Base-by-base conservation (phyloP, 2,797 vertebrate genomes). In the Sebastes umbrosus region DNA sequence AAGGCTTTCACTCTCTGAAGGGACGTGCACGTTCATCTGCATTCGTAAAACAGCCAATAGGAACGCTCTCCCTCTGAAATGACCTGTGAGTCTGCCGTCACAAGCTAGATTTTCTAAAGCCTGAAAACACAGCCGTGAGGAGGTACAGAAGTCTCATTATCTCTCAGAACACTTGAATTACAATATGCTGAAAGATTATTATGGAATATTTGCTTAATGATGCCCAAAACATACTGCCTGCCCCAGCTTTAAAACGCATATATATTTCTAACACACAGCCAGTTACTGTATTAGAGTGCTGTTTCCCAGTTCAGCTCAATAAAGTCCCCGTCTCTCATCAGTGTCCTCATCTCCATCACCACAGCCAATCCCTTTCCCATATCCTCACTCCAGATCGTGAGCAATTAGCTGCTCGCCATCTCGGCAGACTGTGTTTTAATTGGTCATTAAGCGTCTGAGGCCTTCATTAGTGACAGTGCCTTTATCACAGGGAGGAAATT, bases 371-470 rank as follows among this genome's bases (percentile, higher is more conserved):
- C 69, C 31, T 55, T 82, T 52, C 11, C 9, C 59, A 63, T 67
- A 85, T 84, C 24, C 73, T 84, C 60, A 43, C 32, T 74, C 43
- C 16, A 43, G 77, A 75, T 87, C 6, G n/a, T 72, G 77, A 78
- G 83, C 89, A 91, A 90, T 93, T 92, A 90, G 83, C 64, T 52
- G 73, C 59, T 70, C 67, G 59, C 84, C 79, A 87, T 88, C 81
- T 83, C 36, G 29, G 80, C 84, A 92, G 86, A 83, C 84, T 84
- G 59, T 76, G 69, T 87, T 91, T 89, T 89, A 82, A 91, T 92
- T 94, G 90, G 90, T 86, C 83, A 89, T 93, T 94, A 90, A 87
- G 82, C 8, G 57, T 87, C 80, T 75, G 58, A 87, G 69, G 80
- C 85, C 76, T 88, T 88, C 81, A 88, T 90, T 90, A 85, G 75